These are phyloP conservation scores for Neocrepidodera transversa DNA, from an alignment of 2,888 invertebrate species.

Conservation along the genomic window DNA sequence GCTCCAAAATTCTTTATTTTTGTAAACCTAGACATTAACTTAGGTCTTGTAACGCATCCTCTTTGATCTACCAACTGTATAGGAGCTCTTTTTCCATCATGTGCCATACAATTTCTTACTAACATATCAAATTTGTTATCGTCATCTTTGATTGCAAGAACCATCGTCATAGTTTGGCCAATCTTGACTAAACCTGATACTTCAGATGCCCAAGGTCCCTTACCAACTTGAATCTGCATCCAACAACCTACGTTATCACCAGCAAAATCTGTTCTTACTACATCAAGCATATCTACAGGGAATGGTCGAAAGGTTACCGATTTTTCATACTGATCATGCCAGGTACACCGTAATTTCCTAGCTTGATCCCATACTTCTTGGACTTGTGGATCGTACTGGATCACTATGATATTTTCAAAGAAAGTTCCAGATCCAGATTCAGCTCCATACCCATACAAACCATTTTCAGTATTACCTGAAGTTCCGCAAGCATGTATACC, in stretches of 20 bases:
- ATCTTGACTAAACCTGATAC: conserved; percentile 94
- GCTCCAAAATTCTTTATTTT: conserved; percentile 96
- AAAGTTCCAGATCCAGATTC: conserved; percentile 90
- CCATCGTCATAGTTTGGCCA: conserved; percentile 97
- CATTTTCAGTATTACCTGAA: conserved; percentile 89
- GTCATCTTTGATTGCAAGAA: conserved; percentile 92
- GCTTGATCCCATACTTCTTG: conserved; percentile 97
- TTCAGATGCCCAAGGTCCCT: conserved; percentile 93
- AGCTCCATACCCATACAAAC: conserved; percentile 85
- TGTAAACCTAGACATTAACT: conserved; percentile 91
- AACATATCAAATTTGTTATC: conserved; percentile 96
- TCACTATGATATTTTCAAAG: conserved; percentile 92
- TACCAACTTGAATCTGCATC: conserved; percentile 97
- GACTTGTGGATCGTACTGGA: conserved; percentile 89
- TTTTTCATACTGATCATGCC: conserved; percentile 96
- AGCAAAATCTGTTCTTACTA: conserved; percentile 92
- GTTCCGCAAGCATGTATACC: conserved; percentile 92
- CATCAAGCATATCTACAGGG: conserved; percentile 94
- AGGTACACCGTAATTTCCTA: conserved; percentile 88
- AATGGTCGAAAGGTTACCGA: conserved; percentile 93
- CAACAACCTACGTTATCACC: conserved; percentile 96
- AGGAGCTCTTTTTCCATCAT: conserved; percentile 92
- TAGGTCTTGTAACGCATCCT: conserved; percentile 90
- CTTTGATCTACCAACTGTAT: conserved; percentile 92
- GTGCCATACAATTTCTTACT: conserved; percentile 92